Evolutionary conservation across 2,888 invertebrate species (phyloP).

Genomic region (Onchidella celtica): DNA sequence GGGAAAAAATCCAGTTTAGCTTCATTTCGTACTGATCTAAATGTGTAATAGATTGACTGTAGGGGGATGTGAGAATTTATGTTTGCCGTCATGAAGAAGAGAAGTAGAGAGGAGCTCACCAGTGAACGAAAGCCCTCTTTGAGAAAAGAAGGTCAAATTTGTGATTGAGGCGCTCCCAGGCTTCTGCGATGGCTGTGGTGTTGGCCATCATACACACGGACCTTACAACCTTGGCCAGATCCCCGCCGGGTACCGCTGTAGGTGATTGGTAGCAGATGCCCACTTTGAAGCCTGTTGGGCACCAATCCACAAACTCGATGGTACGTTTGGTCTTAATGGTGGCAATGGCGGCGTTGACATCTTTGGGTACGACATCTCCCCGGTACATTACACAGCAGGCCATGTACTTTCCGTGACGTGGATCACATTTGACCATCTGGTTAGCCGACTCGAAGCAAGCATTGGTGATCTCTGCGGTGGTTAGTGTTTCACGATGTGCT

Average conservation of each 20-base stretch:
- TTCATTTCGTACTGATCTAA: too few relatives aligned
- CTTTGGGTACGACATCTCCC: slow-evolving; percentile 77
- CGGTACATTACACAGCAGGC: slow-evolving; percentile 79
- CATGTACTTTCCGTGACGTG: slow-evolving; percentile 80
- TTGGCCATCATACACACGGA: slow-evolving; percentile 38
- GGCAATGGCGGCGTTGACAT: slow-evolving; percentile 76
- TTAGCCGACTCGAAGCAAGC: slow-evolving; percentile 70
- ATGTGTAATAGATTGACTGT: too few relatives aligned
- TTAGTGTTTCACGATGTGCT: slow-evolving; percentile 92
- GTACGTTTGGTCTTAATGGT: slow-evolving; percentile 74
- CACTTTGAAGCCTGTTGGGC: slow-evolving; percentile 79
- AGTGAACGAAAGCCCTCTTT: slow-evolving; percentile 39
- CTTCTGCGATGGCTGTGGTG: slow-evolving; percentile 35
- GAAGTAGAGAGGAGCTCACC: too few relatives aligned
- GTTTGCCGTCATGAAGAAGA: too few relatives aligned
- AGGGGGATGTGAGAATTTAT: too few relatives aligned
- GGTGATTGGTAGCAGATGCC: slow-evolving; percentile 90
- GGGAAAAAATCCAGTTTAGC: too few relatives aligned
- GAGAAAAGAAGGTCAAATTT: slow-evolving; percentile 40
- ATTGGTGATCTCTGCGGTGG: slow-evolving; percentile 68
- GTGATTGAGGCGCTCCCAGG: slow-evolving; percentile 25
- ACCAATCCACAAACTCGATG: slow-evolving; percentile 75
- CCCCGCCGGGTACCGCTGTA: slow-evolving; percentile 41
- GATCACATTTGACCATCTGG: slow-evolving; percentile 77
- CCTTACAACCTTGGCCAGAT: slow-evolving; percentile 43